Evolutionary conservation across 2,888 invertebrate genomes (phyloP), one percentile per base, ranked within the genome.

Genomic region (Cheilosia vernalis): DNA sequence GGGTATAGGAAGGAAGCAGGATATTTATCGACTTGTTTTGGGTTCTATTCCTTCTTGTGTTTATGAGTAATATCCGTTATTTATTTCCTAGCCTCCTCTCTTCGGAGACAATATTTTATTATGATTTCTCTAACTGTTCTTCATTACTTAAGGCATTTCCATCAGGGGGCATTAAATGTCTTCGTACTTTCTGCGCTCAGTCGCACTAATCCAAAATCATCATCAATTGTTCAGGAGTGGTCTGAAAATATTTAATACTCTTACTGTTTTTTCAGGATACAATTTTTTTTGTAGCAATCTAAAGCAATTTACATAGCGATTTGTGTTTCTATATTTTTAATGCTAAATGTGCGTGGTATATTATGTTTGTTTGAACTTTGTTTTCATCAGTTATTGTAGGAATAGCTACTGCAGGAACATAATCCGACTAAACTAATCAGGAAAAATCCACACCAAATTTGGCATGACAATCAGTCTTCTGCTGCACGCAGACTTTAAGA

Each of bases 141-240:
- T n/a, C 56, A 56, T 56, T 33, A 17, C 30, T 27, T 13, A 37
- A 56, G 19, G 19, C 13, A 37, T 56, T 56, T 37, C 56, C 17
- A 13, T 37, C 13, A 19, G 9, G 37, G 19, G 17, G 33, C 1
- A 19, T 37, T 19, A 37, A 33, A n/a, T 37, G 19, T 5, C 21
- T 1, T 19, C 19, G 5, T 37, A 37, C 17, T 3, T 37, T 56
- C 17, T n/a, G 4, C 13, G 33, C 13, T 37, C 19, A 56, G 19
- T 56, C 56, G 13, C 37, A 37, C 37, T 37, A 37, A 47, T 17
- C 19, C 1, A 2, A 17, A 44, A 44, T 7, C 17, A 15, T 44
- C 15, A 15, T 40, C 42, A 42, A 4, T 42, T 9, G 37, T 10
- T 1, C 1, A 4, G 15, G 44, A 17, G 42, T 42, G 5, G 44